phyloP scores from a whole-genome alignment of 2,888 invertebrate species.

The Girardia tigrina region DNA sequence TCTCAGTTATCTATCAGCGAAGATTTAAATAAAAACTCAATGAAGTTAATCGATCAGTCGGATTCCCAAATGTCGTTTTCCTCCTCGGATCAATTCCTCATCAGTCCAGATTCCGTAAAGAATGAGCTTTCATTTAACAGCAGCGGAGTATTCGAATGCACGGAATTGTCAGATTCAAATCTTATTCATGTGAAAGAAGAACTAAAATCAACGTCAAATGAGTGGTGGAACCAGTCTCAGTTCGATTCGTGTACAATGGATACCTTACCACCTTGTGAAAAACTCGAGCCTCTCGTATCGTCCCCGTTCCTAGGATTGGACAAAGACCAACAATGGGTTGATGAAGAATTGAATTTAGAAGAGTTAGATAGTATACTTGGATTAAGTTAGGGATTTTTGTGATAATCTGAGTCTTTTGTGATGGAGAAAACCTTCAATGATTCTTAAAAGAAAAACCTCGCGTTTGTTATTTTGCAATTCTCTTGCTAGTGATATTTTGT shows the following conservation, averaged over 20 bases:
- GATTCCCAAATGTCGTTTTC: background rate
- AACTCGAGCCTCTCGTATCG: conserved; percentile 12
- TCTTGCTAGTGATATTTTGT: background rate
- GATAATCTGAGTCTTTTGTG: background rate
- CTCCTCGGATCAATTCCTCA: background rate
- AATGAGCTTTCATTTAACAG: conserved; percentile 13
- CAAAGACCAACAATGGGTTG: conserved; percentile 32
- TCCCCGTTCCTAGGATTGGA: conserved; percentile 26
- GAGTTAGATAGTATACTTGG: conserved; percentile 32
- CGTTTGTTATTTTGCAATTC: conserved; percentile 16
- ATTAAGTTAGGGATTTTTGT: conserved; percentile 24
- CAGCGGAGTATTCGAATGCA: background rate
- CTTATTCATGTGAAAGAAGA: background rate
- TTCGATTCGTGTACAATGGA: conserved; percentile 33
- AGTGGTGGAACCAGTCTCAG: conserved; percentile 46
- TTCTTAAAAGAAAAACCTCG: too few relatives aligned
- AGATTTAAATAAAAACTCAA: background rate
- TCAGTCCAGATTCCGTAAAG: background rate
- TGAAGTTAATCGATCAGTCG: background rate
- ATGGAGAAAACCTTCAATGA: background rate
- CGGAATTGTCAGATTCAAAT: background rate
- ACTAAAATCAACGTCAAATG: conserved; percentile 32
- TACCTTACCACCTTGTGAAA: background rate
- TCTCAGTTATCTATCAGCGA: background rate
- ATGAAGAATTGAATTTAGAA: conserved; percentile 31